These are phyloP conservation scores for Pocillopora damicornis DNA, from an alignment of 64 coral and sea anemone species.

Conservation along the genomic window DNA sequence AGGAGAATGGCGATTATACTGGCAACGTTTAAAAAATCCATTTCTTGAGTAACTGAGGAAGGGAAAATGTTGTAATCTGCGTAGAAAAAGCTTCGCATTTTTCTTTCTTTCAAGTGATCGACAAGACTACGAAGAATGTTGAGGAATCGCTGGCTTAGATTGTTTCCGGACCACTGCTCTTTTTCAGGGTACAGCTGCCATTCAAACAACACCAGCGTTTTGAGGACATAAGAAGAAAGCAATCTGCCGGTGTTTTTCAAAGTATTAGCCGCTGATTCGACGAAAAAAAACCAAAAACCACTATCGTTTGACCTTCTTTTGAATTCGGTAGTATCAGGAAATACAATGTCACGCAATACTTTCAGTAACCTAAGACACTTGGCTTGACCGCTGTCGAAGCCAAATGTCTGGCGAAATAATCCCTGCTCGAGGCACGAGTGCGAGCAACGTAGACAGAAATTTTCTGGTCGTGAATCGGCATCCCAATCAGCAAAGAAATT, in stretches of 20 bases:
- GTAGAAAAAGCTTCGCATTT: conserved; percentile 35
- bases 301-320: background rate
- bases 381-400: conserved; percentile 19
- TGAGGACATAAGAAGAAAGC: conserved; percentile 31
- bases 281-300: background rate
- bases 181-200: conserved; percentile 18
- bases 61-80: conserved; percentile 32
- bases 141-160: background rate
- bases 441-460: conserved; percentile 27
- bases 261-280: background rate
- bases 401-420: conserved; percentile 12
- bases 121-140: conserved; percentile 18
- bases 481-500: background rate
- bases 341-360: conserved; percentile 35
- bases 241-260: background rate
- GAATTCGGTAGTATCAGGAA: background rate
- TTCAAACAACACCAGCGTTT: conserved; percentile 55
- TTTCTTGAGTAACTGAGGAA: background rate
- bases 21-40: conserved; percentile 5
- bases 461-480: background rate
- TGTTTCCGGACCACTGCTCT: conserved; percentile 15
- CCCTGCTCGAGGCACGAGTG: conserved; percentile 40
- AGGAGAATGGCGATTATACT: background rate
- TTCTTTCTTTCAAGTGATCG: conserved; percentile 3
- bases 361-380: conserved; percentile 39